phyloP scores from a whole-genome alignment of 2,797 vertebrate genomes.

The Moxostoma hubbsi region DNA sequence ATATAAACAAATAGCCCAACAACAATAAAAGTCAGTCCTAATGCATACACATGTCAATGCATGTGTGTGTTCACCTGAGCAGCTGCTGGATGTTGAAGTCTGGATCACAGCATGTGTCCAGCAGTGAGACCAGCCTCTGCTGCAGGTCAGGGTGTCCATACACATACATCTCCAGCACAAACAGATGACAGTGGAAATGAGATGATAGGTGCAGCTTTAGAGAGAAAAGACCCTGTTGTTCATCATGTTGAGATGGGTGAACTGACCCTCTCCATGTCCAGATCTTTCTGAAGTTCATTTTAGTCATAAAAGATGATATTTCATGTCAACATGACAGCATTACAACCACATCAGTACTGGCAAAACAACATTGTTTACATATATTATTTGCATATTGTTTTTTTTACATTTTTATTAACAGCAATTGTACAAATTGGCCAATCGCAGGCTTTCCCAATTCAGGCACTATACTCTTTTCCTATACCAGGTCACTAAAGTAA shows the following conservation, averaged over 20 bases:
- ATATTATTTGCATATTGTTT: too few relatives aligned
- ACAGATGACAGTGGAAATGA: not conserved
- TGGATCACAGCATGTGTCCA: constrained; percentile 79
- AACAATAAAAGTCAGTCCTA: too few relatives aligned
- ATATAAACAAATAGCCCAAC: too few relatives aligned
- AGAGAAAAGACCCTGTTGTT: too few relatives aligned
- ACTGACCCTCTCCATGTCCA: constrained; percentile 79
- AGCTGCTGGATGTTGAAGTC: constrained; percentile 62
- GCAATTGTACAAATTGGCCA: too few relatives aligned
- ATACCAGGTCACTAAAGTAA: too few relatives aligned
- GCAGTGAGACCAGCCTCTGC: constrained; percentile 68
- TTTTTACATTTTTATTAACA: too few relatives aligned
- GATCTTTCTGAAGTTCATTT: constrained; percentile 72
- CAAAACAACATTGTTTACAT: not conserved
- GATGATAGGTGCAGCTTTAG: not conserved
- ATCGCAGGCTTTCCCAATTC: too few relatives aligned
- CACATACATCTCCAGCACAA: constrained; percentile 70
- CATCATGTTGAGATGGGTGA: not conserved
- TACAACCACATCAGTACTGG: not conserved
- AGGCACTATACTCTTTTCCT: too few relatives aligned
- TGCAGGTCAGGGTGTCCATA: constrained; percentile 69
- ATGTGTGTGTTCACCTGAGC: constrained; percentile 40
- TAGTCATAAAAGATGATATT: constrained; percentile 16
- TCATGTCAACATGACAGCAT: not conserved
- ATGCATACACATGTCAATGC: not conserved